These are phyloP conservation scores for Gymnoscopelus braueri DNA, from an alignment of 2,797 vertebrate genomes.

Conservation along the genomic window DNA sequence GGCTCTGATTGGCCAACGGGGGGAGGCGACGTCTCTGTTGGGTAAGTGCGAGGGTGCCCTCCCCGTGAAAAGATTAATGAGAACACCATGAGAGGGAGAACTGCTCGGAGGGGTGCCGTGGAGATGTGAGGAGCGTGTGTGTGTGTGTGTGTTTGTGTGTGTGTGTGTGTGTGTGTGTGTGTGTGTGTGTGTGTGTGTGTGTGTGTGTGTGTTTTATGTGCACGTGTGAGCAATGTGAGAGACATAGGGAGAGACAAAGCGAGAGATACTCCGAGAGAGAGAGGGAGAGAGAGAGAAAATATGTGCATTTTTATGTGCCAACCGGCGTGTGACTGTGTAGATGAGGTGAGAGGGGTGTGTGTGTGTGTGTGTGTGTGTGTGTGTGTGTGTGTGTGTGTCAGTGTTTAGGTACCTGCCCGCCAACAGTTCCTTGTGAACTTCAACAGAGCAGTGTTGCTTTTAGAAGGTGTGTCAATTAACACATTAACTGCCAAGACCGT, in stretches of 20 bases:
- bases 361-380: neutral
- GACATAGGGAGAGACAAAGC: neutral
- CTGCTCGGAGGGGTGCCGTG: neutral
- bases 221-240: neutral
- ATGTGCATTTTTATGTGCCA: slow-evolving; percentile 1
- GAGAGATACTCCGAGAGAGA: neutral
- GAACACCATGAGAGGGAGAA: slow-evolving; percentile 28
- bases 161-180: slow-evolving; percentile 16
- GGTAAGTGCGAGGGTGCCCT: slow-evolving; percentile 36
- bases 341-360: neutral
- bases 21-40: slow-evolving; percentile 25
- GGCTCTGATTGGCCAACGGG: slow-evolving; percentile 23
- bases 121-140: neutral
- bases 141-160: neutral
- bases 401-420: too few species aligned
- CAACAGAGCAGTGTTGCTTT: too few species aligned
- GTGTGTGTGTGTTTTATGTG: neutral
- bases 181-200: slow-evolving; percentile 12
- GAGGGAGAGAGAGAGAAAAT: neutral
- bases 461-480: too few species aligned
- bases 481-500: too few species aligned
- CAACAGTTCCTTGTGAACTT: too few species aligned
- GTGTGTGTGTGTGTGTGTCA: neutral
- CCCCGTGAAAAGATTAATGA: slow-evolving; percentile 45
- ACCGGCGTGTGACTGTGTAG: neutral